phyloP scores from a whole-genome alignment of 2,888 invertebrate species.

The Pyrochroa serraticornis region DNA sequence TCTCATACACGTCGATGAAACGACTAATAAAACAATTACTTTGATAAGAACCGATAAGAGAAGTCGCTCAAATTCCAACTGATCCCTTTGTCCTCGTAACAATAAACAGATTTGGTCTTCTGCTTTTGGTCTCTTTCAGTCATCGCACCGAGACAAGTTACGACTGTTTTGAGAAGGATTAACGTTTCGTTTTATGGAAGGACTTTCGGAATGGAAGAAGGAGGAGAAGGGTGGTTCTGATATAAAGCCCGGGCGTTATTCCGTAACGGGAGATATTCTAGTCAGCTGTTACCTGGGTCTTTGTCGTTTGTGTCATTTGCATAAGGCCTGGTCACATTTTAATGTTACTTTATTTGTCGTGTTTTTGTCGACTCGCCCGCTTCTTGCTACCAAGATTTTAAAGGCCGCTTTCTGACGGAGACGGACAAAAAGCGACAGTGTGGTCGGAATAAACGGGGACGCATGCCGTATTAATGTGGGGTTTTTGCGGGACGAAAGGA shows the following conservation, averaged over 20 bases:
- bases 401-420: not conserved
- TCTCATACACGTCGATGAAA: constrained; percentile 25
- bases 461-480: too few relatives aligned
- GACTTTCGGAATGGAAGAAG: constrained; percentile 27
- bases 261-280: constrained; percentile 16
- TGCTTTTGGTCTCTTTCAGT: constrained; percentile 30
- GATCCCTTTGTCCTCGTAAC: constrained; percentile 31
- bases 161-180: constrained; percentile 46
- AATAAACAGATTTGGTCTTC: constrained; percentile 32
- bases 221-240: constrained; percentile 6
- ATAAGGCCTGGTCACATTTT: constrained; percentile 23
- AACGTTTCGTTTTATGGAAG: constrained; percentile 46
- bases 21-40: constrained; percentile 32
- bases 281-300: constrained; percentile 22
- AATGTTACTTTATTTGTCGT: constrained; percentile 36
- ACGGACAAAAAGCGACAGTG: not conserved
- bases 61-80: constrained; percentile 16
- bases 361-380: constrained; percentile 23
- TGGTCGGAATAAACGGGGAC: not conserved
- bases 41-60: constrained; percentile 30
- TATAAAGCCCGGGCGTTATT: constrained; percentile 9
- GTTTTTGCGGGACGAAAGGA: too few relatives aligned
- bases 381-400: constrained; percentile 11
- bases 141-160: constrained; percentile 40
- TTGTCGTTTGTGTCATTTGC: constrained; percentile 14